Evolutionary conservation across 1,140 invertebrate species (phyloP), one percentile per base, ranked within the genome.

Genomic region (Zaprionus vittiger): DNA sequence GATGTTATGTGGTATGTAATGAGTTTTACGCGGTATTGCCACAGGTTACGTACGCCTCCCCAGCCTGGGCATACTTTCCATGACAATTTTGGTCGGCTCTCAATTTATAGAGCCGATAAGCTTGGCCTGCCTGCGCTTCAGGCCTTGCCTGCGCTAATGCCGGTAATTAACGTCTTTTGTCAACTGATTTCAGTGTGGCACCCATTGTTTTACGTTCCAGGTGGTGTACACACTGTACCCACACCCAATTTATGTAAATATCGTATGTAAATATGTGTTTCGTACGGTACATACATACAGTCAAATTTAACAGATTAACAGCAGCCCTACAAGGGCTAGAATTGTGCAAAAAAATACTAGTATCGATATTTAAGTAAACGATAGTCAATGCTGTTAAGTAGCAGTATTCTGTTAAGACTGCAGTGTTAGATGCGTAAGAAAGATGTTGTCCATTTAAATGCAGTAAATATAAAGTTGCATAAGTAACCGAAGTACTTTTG

Each of bases 141-240:
- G 31, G 52, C 47, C 31, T 44, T 63, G 34, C 38, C 24, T 56
- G 64, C 57, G 65, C 75, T 87, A 89, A 87, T 87, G 78, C 79
- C 70, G 84, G 84, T 90, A 89, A 86, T 86, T 87, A 89, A 82
- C 74, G 80, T 89, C 81, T 89, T 89, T 80, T 79, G 78, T 80
- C 61, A 82, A 70, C 65, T 75, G 83, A 86, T 85, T 82, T 85
- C 76, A 73, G 61, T 61, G 61, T 57, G 70, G 60, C 37, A 11
- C 49, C 49, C 59, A 77, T 84, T 80, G 81, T 73, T 59, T 24
- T 54, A 52, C 61, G 54, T 57, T 49, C 31, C 37, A 54, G 14
- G 52, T 49, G n/a, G 44, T 47, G 14, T 24, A 17, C 38, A 66
- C 15, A 56, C 41, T 47, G 41, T 17, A 6, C 41, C n/a, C 41